Percentiles rank a stretch among this genome's conserved stretches.
phyloP scores from a whole-genome alignment of 2,113 vertebrate genomes.

The Sander vitreus region DNA sequence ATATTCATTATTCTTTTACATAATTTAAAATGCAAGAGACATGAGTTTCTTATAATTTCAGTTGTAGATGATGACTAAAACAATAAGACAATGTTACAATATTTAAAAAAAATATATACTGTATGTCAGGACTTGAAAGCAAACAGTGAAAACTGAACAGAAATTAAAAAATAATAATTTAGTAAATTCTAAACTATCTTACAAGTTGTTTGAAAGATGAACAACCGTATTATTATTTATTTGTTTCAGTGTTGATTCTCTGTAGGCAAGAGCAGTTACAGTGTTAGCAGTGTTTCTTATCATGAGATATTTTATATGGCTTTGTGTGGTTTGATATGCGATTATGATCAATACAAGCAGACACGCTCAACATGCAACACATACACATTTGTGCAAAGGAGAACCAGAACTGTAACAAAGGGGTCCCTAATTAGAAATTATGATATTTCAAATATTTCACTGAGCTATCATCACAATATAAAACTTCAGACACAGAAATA shows the following conservation, averaged over 20 bases:
- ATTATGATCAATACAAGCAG: constrained; percentile 31
- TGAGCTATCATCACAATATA: background rate
- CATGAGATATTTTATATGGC: constrained; percentile 14
- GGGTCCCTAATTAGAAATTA: background rate
- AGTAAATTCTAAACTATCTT: background rate
- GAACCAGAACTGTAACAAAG: constrained; percentile 3
- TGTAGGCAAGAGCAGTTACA: constrained; percentile 6
- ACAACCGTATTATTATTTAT: background rate
- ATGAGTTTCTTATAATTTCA: constrained; percentile 42
- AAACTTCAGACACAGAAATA: constrained; percentile 7
- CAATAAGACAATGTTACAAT: background rate
- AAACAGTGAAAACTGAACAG: background rate
- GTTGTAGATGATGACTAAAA: constrained; percentile 28
- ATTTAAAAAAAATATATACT: background rate
- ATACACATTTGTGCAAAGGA: constrained; percentile 6
- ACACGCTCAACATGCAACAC: constrained; percentile 32
- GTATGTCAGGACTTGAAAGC: constrained; percentile 48
- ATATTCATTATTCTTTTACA: background rate
- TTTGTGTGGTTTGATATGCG: constrained; percentile 38
- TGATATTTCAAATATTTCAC: constrained; percentile 6
- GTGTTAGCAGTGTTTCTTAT: constrained; percentile 54
- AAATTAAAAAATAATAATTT: too few species aligned
- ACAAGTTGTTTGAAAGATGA: background rate
- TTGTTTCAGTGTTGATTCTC: constrained; percentile 10
- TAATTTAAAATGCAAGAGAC: background rate